Evolutionary conservation across 1,140 invertebrate species (phyloP).

Genomic region (Propsilocerus akamusi): DNA sequence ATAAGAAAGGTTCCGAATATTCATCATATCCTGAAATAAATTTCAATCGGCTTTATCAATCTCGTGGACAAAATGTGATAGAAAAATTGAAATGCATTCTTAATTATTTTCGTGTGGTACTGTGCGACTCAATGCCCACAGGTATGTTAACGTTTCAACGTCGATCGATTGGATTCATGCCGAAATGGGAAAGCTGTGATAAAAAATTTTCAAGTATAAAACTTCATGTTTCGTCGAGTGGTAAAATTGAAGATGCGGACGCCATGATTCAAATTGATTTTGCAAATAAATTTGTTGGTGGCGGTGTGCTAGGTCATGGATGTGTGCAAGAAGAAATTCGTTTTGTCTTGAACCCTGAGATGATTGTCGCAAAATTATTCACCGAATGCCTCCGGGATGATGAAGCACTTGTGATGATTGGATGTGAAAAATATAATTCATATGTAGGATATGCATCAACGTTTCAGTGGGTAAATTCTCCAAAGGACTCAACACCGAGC

Average conservation of each 20-base stretch:
- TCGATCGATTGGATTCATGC: slow-evolving; percentile 34
- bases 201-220: slow-evolving; percentile 30
- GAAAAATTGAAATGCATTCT: not conserved
- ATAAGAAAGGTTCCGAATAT: slow-evolving; percentile 39
- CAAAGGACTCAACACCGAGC: slow-evolving; percentile 40
- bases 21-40: slow-evolving; percentile 56
- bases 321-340: slow-evolving; percentile 92
- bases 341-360: slow-evolving; percentile 83
- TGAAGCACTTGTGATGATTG: slow-evolving; percentile 68
- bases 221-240: slow-evolving; percentile 45
- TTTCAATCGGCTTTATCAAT: slow-evolving; percentile 38
- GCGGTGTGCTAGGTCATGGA: slow-evolving; percentile 73
- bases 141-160: slow-evolving; percentile 63
- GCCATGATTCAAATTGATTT: slow-evolving; percentile 82
- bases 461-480: slow-evolving; percentile 57
- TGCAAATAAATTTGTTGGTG: slow-evolving; percentile 82
- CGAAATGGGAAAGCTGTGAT: slow-evolving; percentile 39
- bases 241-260: slow-evolving; percentile 65
- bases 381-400: slow-evolving; percentile 57
- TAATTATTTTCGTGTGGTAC: slow-evolving; percentile 8
- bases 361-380: slow-evolving; percentile 68
- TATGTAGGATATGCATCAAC: slow-evolving; percentile 64
- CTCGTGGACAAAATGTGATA: not conserved
- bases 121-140: slow-evolving; percentile 42
- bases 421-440: slow-evolving; percentile 57